Evolutionary conservation across 2,113 vertebrate genomes (phyloP).

Genomic region (Petaurus breviceps): DNA sequence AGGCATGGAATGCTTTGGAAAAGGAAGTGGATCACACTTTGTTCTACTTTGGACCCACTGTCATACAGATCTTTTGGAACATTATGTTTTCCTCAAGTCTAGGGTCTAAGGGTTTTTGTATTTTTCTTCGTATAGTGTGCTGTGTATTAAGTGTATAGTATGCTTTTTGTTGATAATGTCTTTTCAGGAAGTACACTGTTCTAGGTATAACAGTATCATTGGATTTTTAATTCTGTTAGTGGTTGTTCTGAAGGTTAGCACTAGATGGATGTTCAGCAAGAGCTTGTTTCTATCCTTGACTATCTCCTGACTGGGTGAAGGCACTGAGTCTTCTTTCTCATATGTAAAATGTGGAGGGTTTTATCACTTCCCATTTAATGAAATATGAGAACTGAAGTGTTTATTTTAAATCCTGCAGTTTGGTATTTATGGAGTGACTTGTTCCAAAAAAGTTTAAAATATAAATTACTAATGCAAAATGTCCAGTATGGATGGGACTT

Average conservation of each 20-base stretch:
- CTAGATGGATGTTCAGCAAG: not conserved
- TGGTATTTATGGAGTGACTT: not conserved
- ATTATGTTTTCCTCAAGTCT: not conserved
- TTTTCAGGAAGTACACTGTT: not conserved
- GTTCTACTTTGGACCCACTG: not conserved
- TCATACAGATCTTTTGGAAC: not conserved
- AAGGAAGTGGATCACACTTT: not conserved
- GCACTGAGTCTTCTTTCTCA: not conserved
- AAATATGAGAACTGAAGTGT: not conserved
- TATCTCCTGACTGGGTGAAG: not conserved
- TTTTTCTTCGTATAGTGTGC: not conserved
- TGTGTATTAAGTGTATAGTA: not conserved
- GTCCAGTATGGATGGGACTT: not conserved
- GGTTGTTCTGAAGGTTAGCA: not conserved
- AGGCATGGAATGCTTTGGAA: not conserved
- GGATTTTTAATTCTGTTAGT: not conserved
- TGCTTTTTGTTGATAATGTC: not conserved
- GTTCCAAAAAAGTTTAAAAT: not conserved
- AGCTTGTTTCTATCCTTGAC: not conserved
- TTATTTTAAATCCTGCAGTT: not conserved
- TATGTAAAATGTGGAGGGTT: not conserved
- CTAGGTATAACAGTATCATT: not conserved
- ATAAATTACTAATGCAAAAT: not conserved
- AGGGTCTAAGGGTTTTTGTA: not conserved
- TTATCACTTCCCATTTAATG: not conserved